phyloP scores from a whole-genome alignment of 35 echinoderm and acorn worm genomes.

The Ophiothrix spiculata region DNA sequence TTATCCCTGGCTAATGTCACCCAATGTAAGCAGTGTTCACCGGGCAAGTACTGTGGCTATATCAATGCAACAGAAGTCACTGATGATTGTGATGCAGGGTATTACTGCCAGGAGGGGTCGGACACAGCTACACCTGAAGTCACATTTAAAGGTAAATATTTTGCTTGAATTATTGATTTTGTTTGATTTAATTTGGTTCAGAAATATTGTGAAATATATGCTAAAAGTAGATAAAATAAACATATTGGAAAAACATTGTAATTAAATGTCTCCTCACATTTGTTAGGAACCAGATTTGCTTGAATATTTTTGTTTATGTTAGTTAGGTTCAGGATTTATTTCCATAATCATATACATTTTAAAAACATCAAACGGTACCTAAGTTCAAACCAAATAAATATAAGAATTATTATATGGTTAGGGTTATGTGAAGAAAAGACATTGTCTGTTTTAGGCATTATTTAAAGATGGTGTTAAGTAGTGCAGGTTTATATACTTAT shows the following conservation, averaged over 20 bases:
- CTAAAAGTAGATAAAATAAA: neutral
- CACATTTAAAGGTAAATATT: slow-evolving; percentile 56
- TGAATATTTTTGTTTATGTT: no score
- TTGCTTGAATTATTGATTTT: neutral
- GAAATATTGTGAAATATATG: neutral
- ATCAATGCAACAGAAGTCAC: slow-evolving; percentile 76
- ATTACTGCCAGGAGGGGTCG: slow-evolving; percentile 80
- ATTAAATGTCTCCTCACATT: no score
- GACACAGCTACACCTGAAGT: slow-evolving; percentile 89
- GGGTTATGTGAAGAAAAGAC: neutral
- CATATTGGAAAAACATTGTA: neutral
- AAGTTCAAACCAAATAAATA: neutral
- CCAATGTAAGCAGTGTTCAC: slow-evolving; percentile 74
- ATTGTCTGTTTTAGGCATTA: no score
- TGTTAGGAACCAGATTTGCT: no score
- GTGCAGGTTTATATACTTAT: no score
- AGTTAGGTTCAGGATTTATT: neutral
- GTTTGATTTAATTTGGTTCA: neutral
- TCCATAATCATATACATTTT: neutral
- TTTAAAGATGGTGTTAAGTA: no score
- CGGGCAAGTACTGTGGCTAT: slow-evolving; percentile 74
- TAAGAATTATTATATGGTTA: neutral
- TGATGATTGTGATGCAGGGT: slow-evolving; percentile 65
- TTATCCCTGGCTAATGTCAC: slow-evolving; percentile 82
- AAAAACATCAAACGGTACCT: neutral